Conservation (phyloP, 2,888 invertebrate species). For the Drosophila falleni region DNA sequence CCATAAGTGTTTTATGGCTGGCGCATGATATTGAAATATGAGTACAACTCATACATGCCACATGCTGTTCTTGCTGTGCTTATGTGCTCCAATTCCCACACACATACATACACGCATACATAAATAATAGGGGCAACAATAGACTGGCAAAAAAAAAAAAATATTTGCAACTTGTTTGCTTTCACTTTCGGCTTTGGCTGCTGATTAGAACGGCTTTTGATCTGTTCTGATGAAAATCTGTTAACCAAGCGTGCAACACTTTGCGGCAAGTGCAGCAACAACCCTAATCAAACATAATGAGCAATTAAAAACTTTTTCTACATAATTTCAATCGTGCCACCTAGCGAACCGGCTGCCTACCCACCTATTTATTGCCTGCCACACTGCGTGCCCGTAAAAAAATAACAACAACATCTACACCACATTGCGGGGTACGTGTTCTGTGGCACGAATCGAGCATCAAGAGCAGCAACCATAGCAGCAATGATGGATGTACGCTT, state of each 20-base stretch:
- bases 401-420: conserved; percentile 13
- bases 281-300: conserved; percentile 72
- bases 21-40: conserved; percentile 55
- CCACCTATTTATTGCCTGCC: conserved; percentile 6
- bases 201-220: conserved; percentile 71
- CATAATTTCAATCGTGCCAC: conserved; percentile 44
- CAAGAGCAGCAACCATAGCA: conserved; percentile 25
- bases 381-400: conserved; percentile 24
- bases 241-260: conserved; percentile 62
- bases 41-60: conserved; percentile 11
- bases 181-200: conserved; percentile 25
- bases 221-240: conserved; percentile 63
- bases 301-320: conserved; percentile 70
- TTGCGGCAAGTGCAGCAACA: conserved; percentile 58
- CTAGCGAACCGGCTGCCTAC: conserved; percentile 12
- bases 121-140: conserved; percentile 32
- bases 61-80: conserved; percentile 30
- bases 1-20: conserved; percentile 78
- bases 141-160: conserved; percentile 38
- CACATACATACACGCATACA: conserved; percentile 21
- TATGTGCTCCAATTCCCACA: conserved; percentile 67
- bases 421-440: conserved; percentile 25
- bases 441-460: conserved; percentile 26
- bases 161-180: conserved; percentile 74
- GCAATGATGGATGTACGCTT: conserved; percentile 45